Evolutionary conservation across 1,140 invertebrate species (phyloP), one percentile per base, ranked within the genome.

Genomic region (Dufourea novaeangliae): DNA sequence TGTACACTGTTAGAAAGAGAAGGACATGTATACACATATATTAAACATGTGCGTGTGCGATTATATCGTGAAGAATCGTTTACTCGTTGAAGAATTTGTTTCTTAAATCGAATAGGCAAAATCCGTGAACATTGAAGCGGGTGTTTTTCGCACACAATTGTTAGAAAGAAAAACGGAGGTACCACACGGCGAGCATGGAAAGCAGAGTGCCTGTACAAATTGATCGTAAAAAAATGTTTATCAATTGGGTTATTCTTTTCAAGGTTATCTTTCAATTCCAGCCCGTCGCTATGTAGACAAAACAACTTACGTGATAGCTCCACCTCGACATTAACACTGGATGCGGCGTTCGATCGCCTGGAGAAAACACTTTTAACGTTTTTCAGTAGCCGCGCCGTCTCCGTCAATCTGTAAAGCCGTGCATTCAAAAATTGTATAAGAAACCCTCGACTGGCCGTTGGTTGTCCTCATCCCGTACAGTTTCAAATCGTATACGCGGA

Each of bases 361-460:
- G 94, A 94, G 94, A 98, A 98, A 90, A 98, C 97, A 94, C 95
- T 98, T 93, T 96, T 95, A 79, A 98, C 96, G 93, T 97, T 98
- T 94, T 97, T 96, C 92, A 99, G 95, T 89, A 99, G 95, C 87
- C 97, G 95, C 87, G 98, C 97, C 84, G 97, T 98, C 95, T 99
- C 98, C 93, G 97, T 97, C 91, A 98, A 95, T 95, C 97, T 98
- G 95, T 83, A 95, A 95, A 87, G 78, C 79, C 86, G 88, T 85
- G 82, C 82, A 89, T 88, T 87, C 74, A 82, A 52, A 52, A 75
- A 73, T 77, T 39, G 59, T 84, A 82, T 64, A 78, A 79, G 44
- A 76, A 54, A 84, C 34, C 69, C 59, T 86, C 59, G 46, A 64
- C 66, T 77, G 50, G 34, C 56, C 39, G 12, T 20, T 8, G 27